A percentile compares a stretch with the other conserved stretches of the same genome.
These are phyloP conservation scores for Dioctria rufipes DNA, from an alignment of 2,888 invertebrate species.

Conservation along the genomic window DNA sequence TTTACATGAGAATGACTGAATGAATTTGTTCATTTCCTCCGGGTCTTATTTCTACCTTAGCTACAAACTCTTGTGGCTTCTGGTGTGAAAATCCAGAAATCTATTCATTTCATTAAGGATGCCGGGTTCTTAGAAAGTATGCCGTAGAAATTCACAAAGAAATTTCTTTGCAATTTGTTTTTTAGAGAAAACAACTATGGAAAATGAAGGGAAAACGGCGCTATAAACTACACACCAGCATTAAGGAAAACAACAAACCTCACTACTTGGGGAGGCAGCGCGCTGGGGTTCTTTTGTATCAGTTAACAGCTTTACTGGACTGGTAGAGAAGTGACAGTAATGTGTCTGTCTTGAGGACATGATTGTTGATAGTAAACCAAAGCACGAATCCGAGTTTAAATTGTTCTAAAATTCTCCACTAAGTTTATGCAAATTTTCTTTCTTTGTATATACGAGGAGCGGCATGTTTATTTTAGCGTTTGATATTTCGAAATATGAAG, in stretches of 20 bases:
- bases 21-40: constrained; percentile 49
- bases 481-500: neutral
- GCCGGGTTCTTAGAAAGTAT: constrained; percentile 1
- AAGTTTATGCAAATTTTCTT: constrained; percentile 22
- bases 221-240: neutral
- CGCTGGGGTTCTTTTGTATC: constrained; percentile 7
- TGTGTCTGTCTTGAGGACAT: neutral
- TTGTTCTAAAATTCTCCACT: constrained; percentile 30
- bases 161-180: constrained; percentile 11
- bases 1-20: constrained; percentile 48
- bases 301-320: neutral
- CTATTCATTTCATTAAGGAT: constrained; percentile 4
- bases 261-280: neutral
- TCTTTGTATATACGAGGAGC: neutral
- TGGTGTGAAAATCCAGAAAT: neutral
- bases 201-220: neutral
- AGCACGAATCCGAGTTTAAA: constrained; percentile 5
- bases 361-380: constrained; percentile 8
- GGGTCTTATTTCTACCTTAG: constrained; percentile 17
- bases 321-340: neutral
- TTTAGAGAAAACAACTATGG: neutral
- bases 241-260: constrained; percentile 39
- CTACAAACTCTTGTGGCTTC: neutral
- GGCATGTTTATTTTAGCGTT: constrained; percentile 28
- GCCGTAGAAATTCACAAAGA: neutral